These are phyloP conservation scores for Lepilemur septentrionalis DNA, from an alignment of 2,797 vertebrate genomes.

Conservation along the genomic window DNA sequence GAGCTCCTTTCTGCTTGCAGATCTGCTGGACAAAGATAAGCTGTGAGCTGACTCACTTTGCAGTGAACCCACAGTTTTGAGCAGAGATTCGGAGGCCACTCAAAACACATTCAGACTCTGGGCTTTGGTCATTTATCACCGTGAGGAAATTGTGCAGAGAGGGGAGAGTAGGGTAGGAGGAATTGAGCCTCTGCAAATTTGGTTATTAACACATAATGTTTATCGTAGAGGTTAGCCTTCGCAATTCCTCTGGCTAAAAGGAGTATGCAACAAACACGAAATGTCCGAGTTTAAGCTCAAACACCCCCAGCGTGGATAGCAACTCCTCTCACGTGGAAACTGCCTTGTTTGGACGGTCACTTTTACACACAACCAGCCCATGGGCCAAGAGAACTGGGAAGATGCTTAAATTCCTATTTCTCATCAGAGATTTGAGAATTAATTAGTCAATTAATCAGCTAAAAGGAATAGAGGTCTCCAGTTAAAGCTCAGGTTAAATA, in stretches of 20 bases:
- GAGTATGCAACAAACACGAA: not conserved
- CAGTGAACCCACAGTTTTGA: not conserved
- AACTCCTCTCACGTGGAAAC: not conserved
- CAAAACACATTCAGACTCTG: not conserved
- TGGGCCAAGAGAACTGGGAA: not conserved
- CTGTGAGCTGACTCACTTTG: not conserved
- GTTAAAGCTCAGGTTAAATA: constrained; percentile 19
- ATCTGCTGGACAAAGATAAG: not conserved
- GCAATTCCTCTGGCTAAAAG: not conserved
- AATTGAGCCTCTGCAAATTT: not conserved
- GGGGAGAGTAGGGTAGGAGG: not conserved
- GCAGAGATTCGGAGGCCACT: not conserved
- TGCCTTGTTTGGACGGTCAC: not conserved
- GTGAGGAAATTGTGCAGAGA: not conserved
- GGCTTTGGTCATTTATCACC: not conserved
- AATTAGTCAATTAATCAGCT: not conserved
- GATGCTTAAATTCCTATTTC: not conserved
- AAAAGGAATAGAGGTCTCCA: not conserved
- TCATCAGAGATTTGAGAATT: not conserved
- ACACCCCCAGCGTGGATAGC: fast-evolving
- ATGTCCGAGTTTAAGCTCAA: not conserved
- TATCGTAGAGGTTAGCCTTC: not conserved
- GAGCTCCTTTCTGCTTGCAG: not conserved
- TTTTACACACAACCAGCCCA: not conserved
- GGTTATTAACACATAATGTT: not conserved